Evolutionary conservation across 2,113 vertebrate species (phyloP).

Genomic region (Chaetodon auriga): DNA sequence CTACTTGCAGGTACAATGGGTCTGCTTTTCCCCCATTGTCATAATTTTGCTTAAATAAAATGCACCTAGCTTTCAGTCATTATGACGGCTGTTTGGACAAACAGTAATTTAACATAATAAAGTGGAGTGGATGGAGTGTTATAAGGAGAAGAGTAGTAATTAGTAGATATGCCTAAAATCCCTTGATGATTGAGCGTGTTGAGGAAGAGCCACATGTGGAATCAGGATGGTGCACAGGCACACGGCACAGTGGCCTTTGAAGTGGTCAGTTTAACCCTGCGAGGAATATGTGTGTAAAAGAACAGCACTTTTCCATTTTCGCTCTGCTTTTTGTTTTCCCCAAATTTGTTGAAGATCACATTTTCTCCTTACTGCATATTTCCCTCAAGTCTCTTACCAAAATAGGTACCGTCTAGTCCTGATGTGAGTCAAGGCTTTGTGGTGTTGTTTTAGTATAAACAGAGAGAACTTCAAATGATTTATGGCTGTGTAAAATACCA

Average conservation of each 20-base stretch:
- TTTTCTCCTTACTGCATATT: constrained; percentile 41
- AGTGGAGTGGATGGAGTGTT: constrained; percentile 35
- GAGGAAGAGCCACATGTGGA: constrained; percentile 66
- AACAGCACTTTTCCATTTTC: constrained; percentile 47
- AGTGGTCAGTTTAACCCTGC: constrained; percentile 70
- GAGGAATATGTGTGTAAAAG: constrained; percentile 39
- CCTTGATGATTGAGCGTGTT: constrained; percentile 41
- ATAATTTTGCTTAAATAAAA: constrained; percentile 27
- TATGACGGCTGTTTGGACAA: constrained; percentile 45
- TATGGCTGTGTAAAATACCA: constrained; percentile 25
- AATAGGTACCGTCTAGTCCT: constrained; percentile 9
- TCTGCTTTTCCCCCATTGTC: constrained; percentile 19
- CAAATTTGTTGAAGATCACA: constrained; percentile 53
- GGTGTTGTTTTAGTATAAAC: constrained; percentile 44
- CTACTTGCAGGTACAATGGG: constrained; percentile 17
- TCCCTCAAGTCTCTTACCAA: constrained; percentile 6
- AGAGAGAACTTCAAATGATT: constrained; percentile 44
- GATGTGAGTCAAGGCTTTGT: constrained; percentile 51
- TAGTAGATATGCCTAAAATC: constrained; percentile 62
- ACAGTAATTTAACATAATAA: constrained; percentile 61
- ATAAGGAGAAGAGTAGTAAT: constrained; percentile 50
- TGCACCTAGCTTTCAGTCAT: constrained; percentile 35
- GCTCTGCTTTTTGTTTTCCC: constrained; percentile 49
- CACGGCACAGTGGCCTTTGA: constrained; percentile 62
- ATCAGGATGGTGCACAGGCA: constrained; percentile 49